A percentile compares a stretch with the other conserved stretches of the same genome.
These are phyloP conservation scores for Sclerodermus sp. DNA, from an alignment of 2,888 invertebrate species.

Conservation along the genomic window DNA sequence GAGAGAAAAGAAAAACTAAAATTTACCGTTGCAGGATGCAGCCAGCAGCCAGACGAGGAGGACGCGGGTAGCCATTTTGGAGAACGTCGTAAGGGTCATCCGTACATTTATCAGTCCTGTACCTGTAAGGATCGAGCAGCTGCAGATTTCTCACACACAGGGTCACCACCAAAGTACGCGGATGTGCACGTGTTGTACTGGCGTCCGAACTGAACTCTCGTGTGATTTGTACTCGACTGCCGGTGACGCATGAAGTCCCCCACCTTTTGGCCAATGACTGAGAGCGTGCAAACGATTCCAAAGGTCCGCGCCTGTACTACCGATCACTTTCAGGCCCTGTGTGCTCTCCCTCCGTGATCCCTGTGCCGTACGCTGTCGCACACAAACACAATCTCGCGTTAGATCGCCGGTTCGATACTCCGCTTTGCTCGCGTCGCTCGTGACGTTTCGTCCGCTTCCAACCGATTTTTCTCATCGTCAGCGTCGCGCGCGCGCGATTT, in stretches of 20 bases:
- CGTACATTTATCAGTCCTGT: conserved; percentile 33
- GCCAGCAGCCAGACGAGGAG: conserved; percentile 28
- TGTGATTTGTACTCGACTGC: conserved; percentile 30
- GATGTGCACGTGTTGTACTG: conserved; percentile 34
- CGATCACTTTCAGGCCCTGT: no score
- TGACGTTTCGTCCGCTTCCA: no score
- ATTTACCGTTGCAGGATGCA: conserved; percentile 33
- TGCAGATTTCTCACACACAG: conserved; percentile 8
- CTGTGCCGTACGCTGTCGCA: no score
- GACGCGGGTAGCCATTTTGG: conserved; percentile 37
- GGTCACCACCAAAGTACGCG: conserved; percentile 16
- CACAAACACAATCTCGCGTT: no score
- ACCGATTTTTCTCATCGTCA: no score
- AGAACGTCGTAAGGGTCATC: conserved; percentile 30
- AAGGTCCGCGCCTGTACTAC: no score
- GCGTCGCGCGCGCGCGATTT: no score
- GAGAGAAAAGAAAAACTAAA: background rate
- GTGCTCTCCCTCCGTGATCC: no score
- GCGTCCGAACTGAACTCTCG: conserved; percentile 26
- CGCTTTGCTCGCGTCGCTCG: no score
- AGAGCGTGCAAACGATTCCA: conserved; percentile 1
- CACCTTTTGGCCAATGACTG: conserved; percentile 17
- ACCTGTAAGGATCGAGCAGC: conserved; percentile 8
- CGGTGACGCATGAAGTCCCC: conserved; percentile 33
- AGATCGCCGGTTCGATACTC: no score